Evolutionary conservation across 2,113 vertebrate species (phyloP), one percentile per base, ranked within the genome.

Genomic region (Leptodactylus fuscus): DNA sequence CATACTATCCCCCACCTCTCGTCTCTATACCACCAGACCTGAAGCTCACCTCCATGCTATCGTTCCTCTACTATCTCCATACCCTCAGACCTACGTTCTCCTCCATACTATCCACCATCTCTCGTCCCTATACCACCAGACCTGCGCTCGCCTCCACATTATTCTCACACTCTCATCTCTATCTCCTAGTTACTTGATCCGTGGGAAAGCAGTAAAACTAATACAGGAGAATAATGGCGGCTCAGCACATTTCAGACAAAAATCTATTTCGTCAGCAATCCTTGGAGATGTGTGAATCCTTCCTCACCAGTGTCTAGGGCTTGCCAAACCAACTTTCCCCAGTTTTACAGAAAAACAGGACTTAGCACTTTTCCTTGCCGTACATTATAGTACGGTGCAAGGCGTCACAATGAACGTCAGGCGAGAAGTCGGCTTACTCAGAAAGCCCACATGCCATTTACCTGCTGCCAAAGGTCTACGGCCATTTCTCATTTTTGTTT

Each of bases 261-360:
- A 36, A 55, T 53, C 76, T 55, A 24, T 58, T 79, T n/a, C 22
- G 49, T 22, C 58, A 24, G 77, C 49, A 76, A 73, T 62, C 49
- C 22, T 51, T 24, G 32, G 18, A 41, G 67, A 51, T 74, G 81
- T 58, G 51, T 74, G 22, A 58, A 83, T n/a, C 36, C 16, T 36
- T 82, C 65, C 24, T 58, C 46, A 74, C 81, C 36, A 58, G 34
- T 5, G 1, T 32, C 67, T 46, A 49, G 13, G 67, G 13, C n/a
- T 3, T 60, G 81, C 81, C 81, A 83, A 71, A 70, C 27, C 62
- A 29, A 46, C 81, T 18, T 27, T 53, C 20, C 71, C 81, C 81
- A 74, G 36, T 2, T 34, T 53, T 82, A 41, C 65, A 41, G 81
- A 82, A 48, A 82, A 82, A 55, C 1, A 1, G 58, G 80, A 69